Conservation (phyloP, 1,140 invertebrate genomes). For the Aleiodes sp. region DNA sequence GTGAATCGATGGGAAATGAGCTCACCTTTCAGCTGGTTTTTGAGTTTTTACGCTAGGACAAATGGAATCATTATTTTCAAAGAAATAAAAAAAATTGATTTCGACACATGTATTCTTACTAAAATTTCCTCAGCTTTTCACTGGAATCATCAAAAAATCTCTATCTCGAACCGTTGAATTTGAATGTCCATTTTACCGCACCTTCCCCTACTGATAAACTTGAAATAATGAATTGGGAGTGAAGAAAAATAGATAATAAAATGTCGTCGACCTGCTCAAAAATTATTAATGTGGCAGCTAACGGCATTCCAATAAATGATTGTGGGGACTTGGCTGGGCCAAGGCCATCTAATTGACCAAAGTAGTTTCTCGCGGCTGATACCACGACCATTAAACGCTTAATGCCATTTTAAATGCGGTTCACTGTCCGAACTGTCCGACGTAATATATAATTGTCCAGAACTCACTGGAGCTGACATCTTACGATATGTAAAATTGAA, state of each 20-base stretch:
- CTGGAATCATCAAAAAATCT: no score
- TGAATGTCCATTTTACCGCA: no score
- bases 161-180: no score
- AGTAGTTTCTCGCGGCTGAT: slow-evolving; percentile 3
- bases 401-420: slow-evolving; percentile 14
- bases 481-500: not conserved
- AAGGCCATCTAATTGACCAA: slow-evolving; percentile 17
- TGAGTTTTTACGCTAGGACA: no score
- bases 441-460: not conserved
- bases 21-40: no score
- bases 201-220: no score
- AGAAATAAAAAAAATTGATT: no score
- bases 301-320: slow-evolving; percentile 5
- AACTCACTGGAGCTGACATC: slow-evolving; percentile 4
- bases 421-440: not conserved
- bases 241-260: not conserved
- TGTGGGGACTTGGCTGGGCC: not conserved
- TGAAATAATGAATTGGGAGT: not conserved
- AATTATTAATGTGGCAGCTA: not conserved
- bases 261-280: no score
- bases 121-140: no score
- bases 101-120: no score
- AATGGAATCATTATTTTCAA: no score
- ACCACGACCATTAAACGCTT: slow-evolving; percentile 12
- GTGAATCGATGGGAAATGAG: no score